Evolutionary conservation across 2,113 vertebrate genomes (phyloP), one percentile per base, ranked within the genome.

Genomic region (Gymnogyps californianus): DNA sequence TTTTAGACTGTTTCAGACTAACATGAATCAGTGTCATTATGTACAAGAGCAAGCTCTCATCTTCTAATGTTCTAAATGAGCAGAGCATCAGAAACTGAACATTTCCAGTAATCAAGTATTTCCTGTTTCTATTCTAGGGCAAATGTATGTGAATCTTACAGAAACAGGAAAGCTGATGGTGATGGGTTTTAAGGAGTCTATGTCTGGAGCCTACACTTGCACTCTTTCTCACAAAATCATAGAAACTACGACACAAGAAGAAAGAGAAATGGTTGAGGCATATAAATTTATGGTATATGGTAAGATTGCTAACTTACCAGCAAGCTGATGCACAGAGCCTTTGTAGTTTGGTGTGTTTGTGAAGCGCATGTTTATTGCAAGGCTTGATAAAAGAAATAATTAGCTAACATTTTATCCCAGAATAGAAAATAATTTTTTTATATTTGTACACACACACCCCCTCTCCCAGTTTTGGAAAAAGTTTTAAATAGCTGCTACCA

Each of bases 141-240:
- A 58, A 70, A 62, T 2, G 10, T 46, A 87, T 4, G 69, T 70
- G 86, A 98, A 96, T 47, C 66, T 98, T 55, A 98, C 97, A 28
- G 76, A 96, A 66, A 96, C 96, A 75, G 98, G 98, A 95, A 97
- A 97, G 79, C 92, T 98, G 90, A 91, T 96, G 79, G 25, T 98
- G 91, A 90, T 87, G 84, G 70, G 94, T 28, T 98, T 98, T 94
- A 83, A 52, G 75, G 98, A 97, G 90, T 49, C 52, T 12, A 93
- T 98, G 92, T 98, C 98, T 76, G 98, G 98, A 95, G 75, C 92
- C 89, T 98, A 98, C 76, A 97, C 93, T 20, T 98, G 98, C 77
- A 97, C 80, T 47, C 96, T 98, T 58, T 96, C 97, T 92, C 97
- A 98, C 91, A 98, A 97, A 86, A 90, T 84, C 83, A 36, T 98